phyloP scores from a whole-genome alignment of 2,113 vertebrate genomes.

The Perccottus glenii region DNA sequence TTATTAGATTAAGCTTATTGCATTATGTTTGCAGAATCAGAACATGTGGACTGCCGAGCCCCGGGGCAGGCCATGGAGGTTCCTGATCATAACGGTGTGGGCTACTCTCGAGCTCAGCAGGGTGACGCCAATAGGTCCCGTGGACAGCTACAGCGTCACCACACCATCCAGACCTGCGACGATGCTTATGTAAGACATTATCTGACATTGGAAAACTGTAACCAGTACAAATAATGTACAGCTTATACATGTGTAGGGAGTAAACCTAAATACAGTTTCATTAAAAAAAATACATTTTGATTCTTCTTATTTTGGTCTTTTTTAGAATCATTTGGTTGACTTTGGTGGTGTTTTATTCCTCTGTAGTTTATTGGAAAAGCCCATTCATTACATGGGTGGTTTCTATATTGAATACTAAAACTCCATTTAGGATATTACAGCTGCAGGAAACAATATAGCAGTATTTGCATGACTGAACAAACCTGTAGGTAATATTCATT shows the following conservation, averaged over 20 bases:
- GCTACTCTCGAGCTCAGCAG: conserved; percentile 79
- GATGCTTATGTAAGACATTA: conserved; percentile 91
- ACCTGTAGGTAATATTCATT: neutral
- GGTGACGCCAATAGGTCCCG: conserved; percentile 84
- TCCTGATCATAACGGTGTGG: conserved; percentile 87
- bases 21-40: conserved; percentile 61
- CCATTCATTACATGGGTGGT: neutral
- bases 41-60: conserved; percentile 85
- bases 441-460: neutral
- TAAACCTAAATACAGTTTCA: too few species aligned
- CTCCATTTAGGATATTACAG: neutral
- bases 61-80: conserved; percentile 86
- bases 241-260: too few species aligned
- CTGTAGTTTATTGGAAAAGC: too few species aligned
- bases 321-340: too few species aligned
- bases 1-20: too few species aligned
- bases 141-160: conserved; percentile 91
- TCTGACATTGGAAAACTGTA: neutral
- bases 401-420: neutral
- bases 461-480: conserved; percentile 7
- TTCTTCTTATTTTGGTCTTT: too few species aligned
- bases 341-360: too few species aligned
- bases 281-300: too few species aligned
- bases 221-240: too few species aligned
- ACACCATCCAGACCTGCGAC: conserved; percentile 97